Conservation (phyloP, 2,113 vertebrate genomes). For the Microtus montanus region DNA sequence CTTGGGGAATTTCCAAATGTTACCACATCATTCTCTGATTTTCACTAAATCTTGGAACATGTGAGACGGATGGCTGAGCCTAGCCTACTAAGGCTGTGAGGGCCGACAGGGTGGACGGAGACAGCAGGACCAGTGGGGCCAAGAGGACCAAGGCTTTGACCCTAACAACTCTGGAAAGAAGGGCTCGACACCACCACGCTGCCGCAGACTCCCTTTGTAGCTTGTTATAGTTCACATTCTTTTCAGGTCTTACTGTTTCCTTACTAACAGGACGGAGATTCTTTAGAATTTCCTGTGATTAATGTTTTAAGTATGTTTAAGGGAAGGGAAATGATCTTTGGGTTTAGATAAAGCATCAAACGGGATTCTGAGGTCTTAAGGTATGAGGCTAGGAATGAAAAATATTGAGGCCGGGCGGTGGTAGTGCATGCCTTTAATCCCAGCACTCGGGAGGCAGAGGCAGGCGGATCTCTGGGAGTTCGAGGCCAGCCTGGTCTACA, state of each 20-base stretch:
- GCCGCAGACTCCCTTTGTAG: not conserved
- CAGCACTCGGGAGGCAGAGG: too few relatives aligned
- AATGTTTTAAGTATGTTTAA: not conserved
- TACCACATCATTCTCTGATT: not conserved
- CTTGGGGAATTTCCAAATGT: not conserved
- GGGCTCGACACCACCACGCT: not conserved
- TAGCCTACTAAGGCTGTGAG: not conserved
- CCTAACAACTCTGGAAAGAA: not conserved
- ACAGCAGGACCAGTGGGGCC: not conserved
- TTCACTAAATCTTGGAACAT: not conserved
- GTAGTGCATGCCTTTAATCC: too few relatives aligned
- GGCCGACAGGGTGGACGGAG: too few relatives aligned
- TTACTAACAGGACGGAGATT: not conserved
- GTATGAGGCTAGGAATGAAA: too few relatives aligned
- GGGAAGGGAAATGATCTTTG: slow-evolving; percentile 10
- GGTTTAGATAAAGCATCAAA: not conserved
- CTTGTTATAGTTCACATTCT: not conserved
- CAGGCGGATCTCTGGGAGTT: too few relatives aligned
- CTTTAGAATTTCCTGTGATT: slow-evolving; percentile 13
- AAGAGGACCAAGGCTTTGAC: not conserved
- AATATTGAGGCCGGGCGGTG: too few relatives aligned
- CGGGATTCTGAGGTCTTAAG: too few relatives aligned
- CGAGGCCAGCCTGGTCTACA: too few relatives aligned
- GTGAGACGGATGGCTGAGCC: not conserved
- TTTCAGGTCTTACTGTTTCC: not conserved